Conservation (phyloP, 2,113 vertebrate genomes). For the Cyanoramphus novaezelandiae region DNA sequence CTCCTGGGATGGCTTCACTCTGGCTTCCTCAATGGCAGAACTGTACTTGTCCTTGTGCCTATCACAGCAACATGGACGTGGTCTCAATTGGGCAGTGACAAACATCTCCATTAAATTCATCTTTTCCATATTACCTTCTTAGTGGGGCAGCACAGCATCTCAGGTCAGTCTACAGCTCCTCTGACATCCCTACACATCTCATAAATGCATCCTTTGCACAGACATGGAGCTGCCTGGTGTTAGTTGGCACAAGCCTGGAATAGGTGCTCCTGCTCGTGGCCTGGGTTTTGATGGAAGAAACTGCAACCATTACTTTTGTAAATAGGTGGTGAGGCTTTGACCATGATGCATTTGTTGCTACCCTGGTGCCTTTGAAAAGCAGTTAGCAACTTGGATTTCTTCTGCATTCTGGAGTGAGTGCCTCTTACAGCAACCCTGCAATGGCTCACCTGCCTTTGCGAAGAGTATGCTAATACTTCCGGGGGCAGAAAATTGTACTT, state of each 20-base stretch:
- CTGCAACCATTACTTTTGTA: not conserved
- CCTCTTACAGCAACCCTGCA: not conserved
- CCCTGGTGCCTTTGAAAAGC: not conserved
- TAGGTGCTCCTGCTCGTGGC: not conserved
- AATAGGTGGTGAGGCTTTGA: not conserved
- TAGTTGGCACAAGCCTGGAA: not conserved
- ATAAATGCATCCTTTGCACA: rapidly evolving
- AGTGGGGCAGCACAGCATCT: not conserved
- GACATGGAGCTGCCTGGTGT: not conserved
- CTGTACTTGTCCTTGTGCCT: not conserved
- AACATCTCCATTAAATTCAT: not conserved
- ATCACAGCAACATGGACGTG: rapidly evolving
- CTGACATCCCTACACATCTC: not conserved
- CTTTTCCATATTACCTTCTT: not conserved
- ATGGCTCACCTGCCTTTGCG: not conserved
- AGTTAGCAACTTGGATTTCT: not conserved
- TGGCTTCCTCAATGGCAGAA: not conserved
- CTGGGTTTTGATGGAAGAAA: not conserved
- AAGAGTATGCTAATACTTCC: not conserved
- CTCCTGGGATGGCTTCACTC: not conserved
- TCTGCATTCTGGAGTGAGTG: not conserved
- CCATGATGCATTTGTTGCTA: rapidly evolving
- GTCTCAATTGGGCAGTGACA: not conserved
- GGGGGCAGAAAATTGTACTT: not conserved
- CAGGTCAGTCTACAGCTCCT: not conserved